These are phyloP conservation scores for Drosophila pseudoananassae DNA, from an alignment of 1,140 invertebrate genomes.

Conservation along the genomic window DNA sequence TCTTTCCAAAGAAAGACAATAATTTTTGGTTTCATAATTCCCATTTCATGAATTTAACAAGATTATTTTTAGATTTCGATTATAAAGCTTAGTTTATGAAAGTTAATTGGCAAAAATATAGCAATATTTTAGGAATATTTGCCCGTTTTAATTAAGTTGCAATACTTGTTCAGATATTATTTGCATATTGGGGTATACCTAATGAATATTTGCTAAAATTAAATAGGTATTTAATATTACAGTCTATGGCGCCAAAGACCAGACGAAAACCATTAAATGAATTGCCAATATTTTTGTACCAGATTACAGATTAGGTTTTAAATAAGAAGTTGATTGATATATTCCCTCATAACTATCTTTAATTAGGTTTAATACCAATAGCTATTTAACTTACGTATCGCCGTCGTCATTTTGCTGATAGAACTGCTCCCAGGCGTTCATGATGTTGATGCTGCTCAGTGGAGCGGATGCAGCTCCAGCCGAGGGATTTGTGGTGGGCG, in stretches of 20 bases:
- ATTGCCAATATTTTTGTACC: neutral
- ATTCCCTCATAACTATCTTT: no score
- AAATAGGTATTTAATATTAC: neutral
- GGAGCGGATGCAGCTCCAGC: slow-evolving; percentile 32
- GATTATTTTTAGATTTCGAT: neutral
- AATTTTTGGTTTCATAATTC: no score
- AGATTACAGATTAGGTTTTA: neutral
- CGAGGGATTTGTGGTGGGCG: slow-evolving; percentile 30
- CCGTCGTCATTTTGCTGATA: slow-evolving; percentile 89
- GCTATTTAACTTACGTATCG: slow-evolving; percentile 89
- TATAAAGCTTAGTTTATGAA: neutral
- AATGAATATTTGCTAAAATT: neutral
- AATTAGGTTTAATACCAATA: no score
- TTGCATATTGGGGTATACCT: slow-evolving; percentile 16
- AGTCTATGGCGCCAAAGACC: neutral
- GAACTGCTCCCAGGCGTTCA: slow-evolving; percentile 85
- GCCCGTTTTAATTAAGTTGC: slow-evolving; percentile 11
- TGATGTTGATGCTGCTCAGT: slow-evolving; percentile 53
- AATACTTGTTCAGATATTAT: slow-evolving; percentile 19
- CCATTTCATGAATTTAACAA: no score
- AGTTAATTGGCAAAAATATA: slow-evolving; percentile 7
- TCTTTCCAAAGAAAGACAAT: neutral
- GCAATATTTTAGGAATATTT: slow-evolving; percentile 8
- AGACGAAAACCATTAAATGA: neutral
- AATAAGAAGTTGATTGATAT: no score